Conservation (phyloP, 2,888 invertebrate genomes). For the Cephalotes varians region DNA sequence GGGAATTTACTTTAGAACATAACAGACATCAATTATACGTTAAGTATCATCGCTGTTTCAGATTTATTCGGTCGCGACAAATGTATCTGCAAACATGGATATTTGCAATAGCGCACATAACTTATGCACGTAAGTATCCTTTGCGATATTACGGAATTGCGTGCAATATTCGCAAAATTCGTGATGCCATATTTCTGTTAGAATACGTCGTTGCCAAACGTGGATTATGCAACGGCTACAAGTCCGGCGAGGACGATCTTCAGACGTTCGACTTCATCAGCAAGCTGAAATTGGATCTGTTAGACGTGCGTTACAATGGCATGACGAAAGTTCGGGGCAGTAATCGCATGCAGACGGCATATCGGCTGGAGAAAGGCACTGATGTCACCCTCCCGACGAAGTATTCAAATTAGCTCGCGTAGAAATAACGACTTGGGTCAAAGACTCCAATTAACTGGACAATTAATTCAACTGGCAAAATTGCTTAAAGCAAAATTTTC, state of each 20-base stretch:
- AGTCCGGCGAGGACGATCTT: conserved; percentile 92
- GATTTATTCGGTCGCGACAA: conserved; percentile 56
- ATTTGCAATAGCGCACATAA: conserved; percentile 62
- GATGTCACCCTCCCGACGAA: conserved; percentile 91
- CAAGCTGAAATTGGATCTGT: conserved; percentile 90
- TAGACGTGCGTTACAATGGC: conserved; percentile 88
- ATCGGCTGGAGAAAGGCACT: conserved; percentile 91
- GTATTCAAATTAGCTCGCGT: conserved; percentile 84
- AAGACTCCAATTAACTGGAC: neutral
- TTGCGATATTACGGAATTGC: neutral
- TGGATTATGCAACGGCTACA: conserved; percentile 87
- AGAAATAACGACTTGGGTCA: neutral
- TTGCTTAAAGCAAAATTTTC: neutral
- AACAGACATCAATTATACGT: neutral
- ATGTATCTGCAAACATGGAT: conserved; percentile 70
- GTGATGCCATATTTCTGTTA: conserved; percentile 14
- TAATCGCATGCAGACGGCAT: conserved; percentile 92
- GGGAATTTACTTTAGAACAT: neutral
- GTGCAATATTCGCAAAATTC: neutral
- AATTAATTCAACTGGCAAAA: neutral
- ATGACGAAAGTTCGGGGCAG: conserved; percentile 92
- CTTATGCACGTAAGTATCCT: conserved; percentile 66
- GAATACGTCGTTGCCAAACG: conserved; percentile 66
- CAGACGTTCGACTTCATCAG: conserved; percentile 94
- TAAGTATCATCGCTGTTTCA: conserved; percentile 34